Evolutionary conservation across 92 coral and sea anemone genomes (phyloP).

Genomic region (Umimayanthus chanpuru): DNA sequence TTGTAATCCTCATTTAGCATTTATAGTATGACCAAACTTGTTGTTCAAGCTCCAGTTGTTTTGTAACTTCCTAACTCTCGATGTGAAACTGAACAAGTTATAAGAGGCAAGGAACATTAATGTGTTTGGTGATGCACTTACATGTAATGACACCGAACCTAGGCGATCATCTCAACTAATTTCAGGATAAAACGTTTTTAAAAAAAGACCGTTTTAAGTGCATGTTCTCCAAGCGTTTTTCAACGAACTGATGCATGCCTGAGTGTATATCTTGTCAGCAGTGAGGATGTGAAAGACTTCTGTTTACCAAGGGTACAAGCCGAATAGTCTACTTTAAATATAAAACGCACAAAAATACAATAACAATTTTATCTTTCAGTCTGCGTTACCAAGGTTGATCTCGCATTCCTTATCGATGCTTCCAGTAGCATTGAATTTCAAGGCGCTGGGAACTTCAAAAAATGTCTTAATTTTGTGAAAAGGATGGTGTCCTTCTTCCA

Average conservation of each 20-base stretch:
- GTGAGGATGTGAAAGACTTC: background rate
- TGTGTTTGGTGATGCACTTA: too few relatives aligned
- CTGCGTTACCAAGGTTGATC: slow-evolving; percentile 72
- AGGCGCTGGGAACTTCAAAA: slow-evolving; percentile 67
- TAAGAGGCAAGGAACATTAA: too few relatives aligned
- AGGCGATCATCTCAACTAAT: too few relatives aligned
- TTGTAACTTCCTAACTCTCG: too few relatives aligned
- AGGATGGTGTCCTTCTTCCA: slow-evolving; percentile 57
- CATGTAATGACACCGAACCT: too few relatives aligned
- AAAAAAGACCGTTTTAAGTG: background rate
- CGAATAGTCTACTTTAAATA: background rate
- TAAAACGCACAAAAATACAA: background rate
- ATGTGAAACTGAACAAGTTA: too few relatives aligned
- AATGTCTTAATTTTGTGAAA: slow-evolving; percentile 66
- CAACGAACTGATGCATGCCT: background rate
- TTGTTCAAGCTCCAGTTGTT: too few relatives aligned
- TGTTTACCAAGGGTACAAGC: background rate
- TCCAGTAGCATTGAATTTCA: slow-evolving; percentile 69
- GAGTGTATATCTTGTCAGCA: too few relatives aligned
- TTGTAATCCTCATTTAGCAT: too few relatives aligned
- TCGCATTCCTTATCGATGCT: slow-evolving; percentile 83
- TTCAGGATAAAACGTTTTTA: too few relatives aligned
- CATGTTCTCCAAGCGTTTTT: background rate
- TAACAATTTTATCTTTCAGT: slow-evolving; percentile 3
- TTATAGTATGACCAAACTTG: too few relatives aligned